phyloP scores from a whole-genome alignment of 2,113 vertebrate genomes.

The Geothlypis trichas region DNA sequence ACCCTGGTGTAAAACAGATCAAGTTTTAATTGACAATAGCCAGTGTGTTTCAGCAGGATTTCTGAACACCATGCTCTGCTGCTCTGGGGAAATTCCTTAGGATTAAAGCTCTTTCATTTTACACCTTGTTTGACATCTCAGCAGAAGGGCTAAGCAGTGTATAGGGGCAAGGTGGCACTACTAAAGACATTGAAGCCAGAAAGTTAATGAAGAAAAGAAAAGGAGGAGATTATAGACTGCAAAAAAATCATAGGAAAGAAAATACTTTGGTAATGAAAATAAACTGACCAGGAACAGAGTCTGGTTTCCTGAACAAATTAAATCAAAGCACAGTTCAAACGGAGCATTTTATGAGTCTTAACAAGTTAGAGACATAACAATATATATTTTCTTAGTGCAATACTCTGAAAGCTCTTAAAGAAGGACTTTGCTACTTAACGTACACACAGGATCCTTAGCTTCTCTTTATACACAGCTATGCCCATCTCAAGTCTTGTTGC shows the following conservation, averaged over 20 bases:
- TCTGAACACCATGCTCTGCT: not conserved
- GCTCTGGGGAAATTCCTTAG: not conserved
- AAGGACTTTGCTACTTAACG: not conserved
- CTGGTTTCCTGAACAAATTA: not conserved
- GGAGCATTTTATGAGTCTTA: not conserved
- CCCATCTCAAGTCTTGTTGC: not conserved
- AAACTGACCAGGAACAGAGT: not conserved
- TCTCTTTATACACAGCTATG: not conserved
- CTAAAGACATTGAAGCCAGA: not conserved
- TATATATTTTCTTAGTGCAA: not conserved
- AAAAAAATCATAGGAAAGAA: not conserved
- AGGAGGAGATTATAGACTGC: not conserved
- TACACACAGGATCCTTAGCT: not conserved
- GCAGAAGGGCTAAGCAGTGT: not conserved
- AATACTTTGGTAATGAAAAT: not conserved
- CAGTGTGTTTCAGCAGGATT: not conserved
- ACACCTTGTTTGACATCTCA: not conserved
- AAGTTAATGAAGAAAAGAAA: not conserved
- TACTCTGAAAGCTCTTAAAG: not conserved
- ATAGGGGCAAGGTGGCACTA: not conserved
- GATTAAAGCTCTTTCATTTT: constrained; percentile 2
- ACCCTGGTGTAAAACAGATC: not conserved
- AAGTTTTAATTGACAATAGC: not conserved
- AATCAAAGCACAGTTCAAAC: not conserved
- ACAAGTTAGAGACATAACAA: not conserved